Base-by-base conservation (phyloP, 2,888 invertebrate genomes). In the Eristalis pertinax region DNA sequence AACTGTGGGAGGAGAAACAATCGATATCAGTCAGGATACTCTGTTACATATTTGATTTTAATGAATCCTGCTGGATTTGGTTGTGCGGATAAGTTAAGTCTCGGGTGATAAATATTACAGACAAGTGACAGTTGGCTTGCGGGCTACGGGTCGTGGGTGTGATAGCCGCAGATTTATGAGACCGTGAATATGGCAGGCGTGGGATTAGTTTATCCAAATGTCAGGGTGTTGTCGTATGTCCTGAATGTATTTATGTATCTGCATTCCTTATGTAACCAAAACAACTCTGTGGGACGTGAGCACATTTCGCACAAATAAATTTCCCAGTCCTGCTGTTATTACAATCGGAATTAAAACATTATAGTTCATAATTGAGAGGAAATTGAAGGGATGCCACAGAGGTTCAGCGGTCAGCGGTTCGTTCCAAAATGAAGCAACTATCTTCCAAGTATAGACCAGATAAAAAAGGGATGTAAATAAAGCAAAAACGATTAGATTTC, bases 31-130 rank as follows among this genome's bases (percentile, higher is more conserved):
- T 50, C 65, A 70, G 70, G 77, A 69, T 62, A 79, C 72, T 72
- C 13, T 32, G 65, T 67, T 73, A 74, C 72, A 65, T 78, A 41
- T 35, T 72, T 79, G 35, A 58, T 68, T 68, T 68, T 62, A 62
- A 73, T 68, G 58, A 68, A 74, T 80, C 62, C 63, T 22, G 38
- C 50, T 11, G 63, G 72, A 72, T 43, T 67, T 50, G 26, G 19
- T 11, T 50, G 35, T 8, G 38, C 22, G 32, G 41, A 60, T 65
- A 41, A 72, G 32, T 15, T 26, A 64, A 64, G 19, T 50, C 41
- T 13, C 13, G 11, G n/a, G 2, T 64, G 43, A 72, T 58, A 78
- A 56, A 29, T 58, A 35, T 10, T 10, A 19, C 62, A 15, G n/a
- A 24, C 32, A 32, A 32, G 24, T 41, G 70, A 78, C 24, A 13